phyloP scores from a whole-genome alignment of 2,113 vertebrate species.

The Alligator mississippiensis region DNA sequence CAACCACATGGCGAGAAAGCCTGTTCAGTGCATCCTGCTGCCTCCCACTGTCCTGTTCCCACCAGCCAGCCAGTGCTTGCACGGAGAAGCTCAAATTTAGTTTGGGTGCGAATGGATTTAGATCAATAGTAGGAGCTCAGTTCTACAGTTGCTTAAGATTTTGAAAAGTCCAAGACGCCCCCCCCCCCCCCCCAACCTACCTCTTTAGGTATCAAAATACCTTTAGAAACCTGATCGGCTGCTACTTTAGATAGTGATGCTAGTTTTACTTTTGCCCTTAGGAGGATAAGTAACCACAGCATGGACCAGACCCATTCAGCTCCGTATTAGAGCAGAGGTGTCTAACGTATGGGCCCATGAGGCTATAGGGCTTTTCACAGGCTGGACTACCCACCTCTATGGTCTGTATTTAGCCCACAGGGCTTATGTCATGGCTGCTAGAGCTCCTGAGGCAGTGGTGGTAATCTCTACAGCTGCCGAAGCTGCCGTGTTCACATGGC shows the following conservation, averaged over 20 bases:
- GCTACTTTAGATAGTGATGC: not conserved
- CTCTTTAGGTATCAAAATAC: not conserved
- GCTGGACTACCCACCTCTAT: too few relatives aligned
- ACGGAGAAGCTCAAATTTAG: not conserved
- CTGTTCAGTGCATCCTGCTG: not conserved
- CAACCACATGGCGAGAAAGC: not conserved
- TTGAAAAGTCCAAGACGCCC: not conserved
- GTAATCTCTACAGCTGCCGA: too few relatives aligned
- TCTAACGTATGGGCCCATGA: too few relatives aligned
- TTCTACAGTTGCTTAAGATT: not conserved
- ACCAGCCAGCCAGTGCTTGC: not conserved
- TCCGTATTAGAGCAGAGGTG: too few relatives aligned
- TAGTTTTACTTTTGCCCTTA: not conserved
- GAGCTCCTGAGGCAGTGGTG: too few relatives aligned
- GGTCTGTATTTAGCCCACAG: too few relatives aligned
- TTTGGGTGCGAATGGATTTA: not conserved
- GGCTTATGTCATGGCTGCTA: too few relatives aligned
- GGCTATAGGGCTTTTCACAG: too few relatives aligned
- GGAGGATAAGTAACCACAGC: not conserved
- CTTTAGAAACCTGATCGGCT: not conserved
- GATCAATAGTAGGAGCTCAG: not conserved
- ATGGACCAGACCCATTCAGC: not conserved
- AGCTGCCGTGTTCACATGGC: too few relatives aligned
- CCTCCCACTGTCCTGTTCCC: not conserved
- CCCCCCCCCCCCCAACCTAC: not conserved